Evolutionary conservation across 2,888 invertebrate genomes (phyloP).

Genomic region (Drosophila parthenogenetica): DNA sequence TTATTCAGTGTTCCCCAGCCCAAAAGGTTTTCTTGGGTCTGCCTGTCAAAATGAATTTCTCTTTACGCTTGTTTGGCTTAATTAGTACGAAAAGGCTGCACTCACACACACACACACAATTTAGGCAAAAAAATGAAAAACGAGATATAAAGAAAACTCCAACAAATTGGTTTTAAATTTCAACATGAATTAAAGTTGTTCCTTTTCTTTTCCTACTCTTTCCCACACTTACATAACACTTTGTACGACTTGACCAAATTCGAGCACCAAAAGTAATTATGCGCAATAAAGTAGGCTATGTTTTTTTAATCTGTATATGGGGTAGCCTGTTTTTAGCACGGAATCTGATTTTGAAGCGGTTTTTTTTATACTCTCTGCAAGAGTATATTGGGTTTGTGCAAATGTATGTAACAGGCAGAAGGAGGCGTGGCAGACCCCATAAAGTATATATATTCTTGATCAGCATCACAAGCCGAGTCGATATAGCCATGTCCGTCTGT

Average conservation of each 20-base stretch:
- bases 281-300: slow-evolving; percentile 52
- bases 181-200: slow-evolving; percentile 46
- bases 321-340: too few relatives aligned
- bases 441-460: too few relatives aligned
- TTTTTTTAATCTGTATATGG: slow-evolving; percentile 31
- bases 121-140: slow-evolving; percentile 16
- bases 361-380: too few relatives aligned
- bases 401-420: too few relatives aligned
- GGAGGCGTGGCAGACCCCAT: too few relatives aligned
- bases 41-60: slow-evolving; percentile 21
- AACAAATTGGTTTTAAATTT: slow-evolving; percentile 71
- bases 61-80: slow-evolving; percentile 46
- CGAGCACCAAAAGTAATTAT: slow-evolving; percentile 55
- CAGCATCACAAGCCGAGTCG: too few relatives aligned
- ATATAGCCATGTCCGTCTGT: too few relatives aligned
- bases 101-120: slow-evolving; percentile 21
- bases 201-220: neutral
- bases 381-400: too few relatives aligned
- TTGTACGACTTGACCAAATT: slow-evolving; percentile 21
- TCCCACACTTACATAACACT: neutral
- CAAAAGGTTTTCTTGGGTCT: slow-evolving; percentile 29
- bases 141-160: slow-evolving; percentile 36
- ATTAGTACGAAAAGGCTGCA: slow-evolving; percentile 66
- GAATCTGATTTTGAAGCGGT: too few relatives aligned
- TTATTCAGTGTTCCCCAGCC: slow-evolving; percentile 7